These are phyloP conservation scores for Hepsetus odoe DNA, from an alignment of 2,113 vertebrate species.

Conservation along the genomic window DNA sequence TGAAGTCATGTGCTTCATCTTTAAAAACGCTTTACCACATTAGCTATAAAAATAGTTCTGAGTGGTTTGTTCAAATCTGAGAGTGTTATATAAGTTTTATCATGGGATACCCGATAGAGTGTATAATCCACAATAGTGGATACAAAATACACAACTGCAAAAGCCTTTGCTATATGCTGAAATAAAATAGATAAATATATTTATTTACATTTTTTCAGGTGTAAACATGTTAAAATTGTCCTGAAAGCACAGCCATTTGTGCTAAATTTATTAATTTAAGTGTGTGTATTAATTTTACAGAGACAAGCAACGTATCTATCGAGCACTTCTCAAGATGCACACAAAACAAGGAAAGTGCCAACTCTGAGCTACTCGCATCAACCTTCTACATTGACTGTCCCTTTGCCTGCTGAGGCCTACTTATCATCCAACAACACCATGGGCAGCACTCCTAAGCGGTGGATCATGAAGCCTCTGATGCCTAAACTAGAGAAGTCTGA, in stretches of 20 bases:
- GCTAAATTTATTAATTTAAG: not conserved
- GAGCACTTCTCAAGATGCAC: constrained; percentile 25
- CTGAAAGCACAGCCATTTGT: not conserved
- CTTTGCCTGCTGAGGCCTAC: not conserved
- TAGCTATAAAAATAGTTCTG: not conserved
- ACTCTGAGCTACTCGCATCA: constrained; percentile 10
- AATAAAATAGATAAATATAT: too few species aligned
- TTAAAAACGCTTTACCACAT: constrained; percentile 10
- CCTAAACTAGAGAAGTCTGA: constrained; percentile 69
- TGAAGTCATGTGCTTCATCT: constrained; percentile 12
- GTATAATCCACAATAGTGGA: too few species aligned
- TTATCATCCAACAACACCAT: constrained; percentile 51
- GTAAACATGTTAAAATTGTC: too few species aligned
- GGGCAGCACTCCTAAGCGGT: constrained; percentile 67
- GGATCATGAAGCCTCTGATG: constrained; percentile 71
- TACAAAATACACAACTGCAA: too few species aligned
- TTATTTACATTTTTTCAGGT: too few species aligned
- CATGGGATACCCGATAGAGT: too few species aligned
- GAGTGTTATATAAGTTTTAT: too few species aligned
- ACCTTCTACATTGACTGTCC: constrained; percentile 18
- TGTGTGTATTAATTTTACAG: constrained; percentile 55
- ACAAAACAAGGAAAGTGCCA: constrained; percentile 24
- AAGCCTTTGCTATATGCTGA: too few species aligned
- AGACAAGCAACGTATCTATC: constrained; percentile 33
- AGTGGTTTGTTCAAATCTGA: not conserved